Conservation (phyloP, 23 tunicate genomes). For the Styela plicata region DNA sequence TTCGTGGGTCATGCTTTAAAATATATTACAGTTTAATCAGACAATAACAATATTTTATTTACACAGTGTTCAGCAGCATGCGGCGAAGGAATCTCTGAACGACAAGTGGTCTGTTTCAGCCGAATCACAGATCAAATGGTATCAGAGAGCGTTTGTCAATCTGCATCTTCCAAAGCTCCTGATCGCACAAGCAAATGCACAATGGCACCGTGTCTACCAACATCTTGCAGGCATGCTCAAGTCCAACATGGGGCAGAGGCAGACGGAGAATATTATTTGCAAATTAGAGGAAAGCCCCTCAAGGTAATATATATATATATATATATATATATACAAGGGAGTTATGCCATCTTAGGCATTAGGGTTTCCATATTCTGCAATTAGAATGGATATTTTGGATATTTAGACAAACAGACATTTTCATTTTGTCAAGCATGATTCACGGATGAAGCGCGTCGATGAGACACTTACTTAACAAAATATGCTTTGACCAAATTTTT, state of each 20-base stretch:
- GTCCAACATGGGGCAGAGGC: constrained; percentile 24
- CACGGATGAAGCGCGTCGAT: no score
- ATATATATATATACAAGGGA: no score
- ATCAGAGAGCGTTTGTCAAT: constrained; percentile 47
- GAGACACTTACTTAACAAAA: no score
- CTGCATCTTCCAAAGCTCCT: constrained; percentile 51
- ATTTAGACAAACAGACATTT: no score
- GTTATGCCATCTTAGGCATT: no score
- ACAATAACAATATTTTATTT: no score
- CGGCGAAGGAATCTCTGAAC: constrained; percentile 55
- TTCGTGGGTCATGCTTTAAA: no score
- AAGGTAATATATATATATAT: constrained; percentile 52
- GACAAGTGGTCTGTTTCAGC: constrained; percentile 78
- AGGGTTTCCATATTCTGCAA: no score
- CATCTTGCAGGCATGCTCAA: constrained; percentile 62
- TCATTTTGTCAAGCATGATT: no score
- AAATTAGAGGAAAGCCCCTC: constrained; percentile 39
- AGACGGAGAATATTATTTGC: constrained; percentile 73
- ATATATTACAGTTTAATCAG: no score
- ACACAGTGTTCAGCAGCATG: constrained; percentile 79
- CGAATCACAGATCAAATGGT: constrained; percentile 33
- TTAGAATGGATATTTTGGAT: no score
- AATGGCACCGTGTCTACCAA: constrained; percentile 55
- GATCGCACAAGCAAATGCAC: constrained; percentile 44
- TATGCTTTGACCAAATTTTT: no score